phyloP scores from a whole-genome alignment of 1,140 invertebrate species.

The Lepidurus packardi region DNA sequence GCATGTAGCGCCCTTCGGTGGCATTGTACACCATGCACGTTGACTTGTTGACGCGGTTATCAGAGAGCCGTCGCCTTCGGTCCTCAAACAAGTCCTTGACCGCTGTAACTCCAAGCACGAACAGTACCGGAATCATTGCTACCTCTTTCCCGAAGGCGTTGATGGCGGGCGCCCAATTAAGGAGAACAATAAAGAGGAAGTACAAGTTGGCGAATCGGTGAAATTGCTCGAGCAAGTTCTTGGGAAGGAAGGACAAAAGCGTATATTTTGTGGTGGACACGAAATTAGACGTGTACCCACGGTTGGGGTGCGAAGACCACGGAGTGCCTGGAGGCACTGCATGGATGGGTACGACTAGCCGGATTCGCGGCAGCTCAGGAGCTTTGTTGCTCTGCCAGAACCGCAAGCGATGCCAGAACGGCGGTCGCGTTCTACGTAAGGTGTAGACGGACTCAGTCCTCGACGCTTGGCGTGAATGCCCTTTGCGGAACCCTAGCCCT shows the following conservation, averaged over 20 bases:
- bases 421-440: constrained; percentile 55
- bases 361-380: constrained; percentile 59
- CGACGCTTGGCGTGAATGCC: constrained; percentile 56
- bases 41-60: constrained; percentile 88
- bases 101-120: constrained; percentile 93
- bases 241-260: constrained; percentile 85
- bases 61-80: constrained; percentile 75
- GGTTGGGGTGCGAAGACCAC: constrained; percentile 63
- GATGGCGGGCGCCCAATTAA: constrained; percentile 89
- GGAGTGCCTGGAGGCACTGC: constrained; percentile 68
- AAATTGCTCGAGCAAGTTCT: constrained; percentile 96
- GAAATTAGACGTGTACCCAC: constrained; percentile 65
- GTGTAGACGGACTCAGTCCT: constrained; percentile 83
- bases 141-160: constrained; percentile 96
- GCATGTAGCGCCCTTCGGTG: constrained; percentile 76
- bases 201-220: constrained; percentile 96
- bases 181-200: constrained; percentile 92
- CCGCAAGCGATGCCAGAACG: constrained; percentile 39
- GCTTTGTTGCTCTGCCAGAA: constrained; percentile 41
- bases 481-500: constrained; percentile 38
- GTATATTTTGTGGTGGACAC: constrained; percentile 96
- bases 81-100: constrained; percentile 97
- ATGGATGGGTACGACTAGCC: constrained; percentile 74
- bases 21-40: constrained; percentile 83
- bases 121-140: constrained; percentile 87